Evolutionary conservation across 2,888 invertebrate species (phyloP), one percentile per base, ranked within the genome.

Genomic region (Chalcosyrphus nemorum): DNA sequence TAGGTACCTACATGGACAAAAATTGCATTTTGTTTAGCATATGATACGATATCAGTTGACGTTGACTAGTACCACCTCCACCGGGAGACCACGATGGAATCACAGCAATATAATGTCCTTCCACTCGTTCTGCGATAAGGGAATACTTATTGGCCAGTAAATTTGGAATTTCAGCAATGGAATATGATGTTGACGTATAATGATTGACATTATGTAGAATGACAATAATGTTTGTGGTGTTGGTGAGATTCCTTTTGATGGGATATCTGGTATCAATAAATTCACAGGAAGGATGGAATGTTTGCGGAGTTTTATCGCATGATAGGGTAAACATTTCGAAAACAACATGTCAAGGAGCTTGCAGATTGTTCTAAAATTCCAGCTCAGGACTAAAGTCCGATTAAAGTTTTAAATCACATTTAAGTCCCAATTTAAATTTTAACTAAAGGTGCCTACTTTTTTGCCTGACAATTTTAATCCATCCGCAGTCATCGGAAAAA

Each of bases 171-270:
- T 41, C 41, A 68, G 63, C 68, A 66, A 54, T 50, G 63, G 57
- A 50, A 68, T 82, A 56, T 78, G 66, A 70, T 56, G 47, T 29
- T 78, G 80, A 65, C 63, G 35, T 59, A 21, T 52, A 56, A 57
- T 84, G 74, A 80, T 84, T 84, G 80, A 80, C 74, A 65, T 80
- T 70, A 24, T 29, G 6, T n/a, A 4, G 50, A 74, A 71, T 77
- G 77, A 66, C 77, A 72, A 43, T 71, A 65, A 76, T 63, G 6
- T 24, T 6, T 5, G 4, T 1, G 11, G 38, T n/a, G 38, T 38
- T n/a, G 13, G 13, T 13, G 38, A 29, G 2, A 29, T 29, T 29
- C 29, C 29, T 38, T 38, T 13, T 13, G n/a, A n/a, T n/a, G n/a
- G n/a, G n/a, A n/a, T n/a, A n/a, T n/a, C n/a, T n/a, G n/a, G n/a